Base-by-base conservation (phyloP, 2,797 vertebrate genomes). In the Epinephelus awoara region DNA sequence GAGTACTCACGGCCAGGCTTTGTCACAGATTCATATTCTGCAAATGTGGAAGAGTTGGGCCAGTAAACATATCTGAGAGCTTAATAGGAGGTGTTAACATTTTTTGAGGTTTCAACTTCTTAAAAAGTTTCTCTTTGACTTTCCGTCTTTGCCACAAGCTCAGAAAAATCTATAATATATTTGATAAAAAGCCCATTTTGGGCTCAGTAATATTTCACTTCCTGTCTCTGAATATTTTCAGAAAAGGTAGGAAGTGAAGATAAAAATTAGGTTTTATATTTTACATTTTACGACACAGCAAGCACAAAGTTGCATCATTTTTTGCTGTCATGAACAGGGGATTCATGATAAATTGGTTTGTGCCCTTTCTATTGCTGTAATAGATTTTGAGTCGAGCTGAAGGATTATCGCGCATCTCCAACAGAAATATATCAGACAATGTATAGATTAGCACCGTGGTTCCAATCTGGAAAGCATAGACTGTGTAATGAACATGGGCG, bases 41-140 rank as follows among this genome's bases (percentile, higher is more conserved):
- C 46, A 62, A 21, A 62, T 47, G 46, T 8, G 50, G 40, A 23
- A 56, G 65, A 2, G 23, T 29, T 57, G n/a, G 44, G 49, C 18
- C 23, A 38, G 40, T 12, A 42, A 42, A 42, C 11, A 72, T 77
- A 79, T 77, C 49, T 61, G 10, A 81, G 34, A 14, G 15, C 34
- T 69, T 58, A 4, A 52, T 29, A 34, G 27, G 13, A 10, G 4
- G 29, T 3, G 34, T 23, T 34, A 40, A 0, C 49, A 23, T 50
- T 29, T 49, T 9, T 27, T 47, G 5, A 34, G 7, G 6, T 34
- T 34, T 34, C 8, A 34, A 34, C 7, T 25, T 23, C 19, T 52
- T 15, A 25, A 58, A 49, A 50, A 8, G 9, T 34, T 13, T 59
- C 15, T 51, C 2, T 61, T 54, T 54, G 2, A 21, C 42, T 29